Base-by-base conservation (phyloP, 1,140 invertebrate genomes). In the Callitettix versicolor region DNA sequence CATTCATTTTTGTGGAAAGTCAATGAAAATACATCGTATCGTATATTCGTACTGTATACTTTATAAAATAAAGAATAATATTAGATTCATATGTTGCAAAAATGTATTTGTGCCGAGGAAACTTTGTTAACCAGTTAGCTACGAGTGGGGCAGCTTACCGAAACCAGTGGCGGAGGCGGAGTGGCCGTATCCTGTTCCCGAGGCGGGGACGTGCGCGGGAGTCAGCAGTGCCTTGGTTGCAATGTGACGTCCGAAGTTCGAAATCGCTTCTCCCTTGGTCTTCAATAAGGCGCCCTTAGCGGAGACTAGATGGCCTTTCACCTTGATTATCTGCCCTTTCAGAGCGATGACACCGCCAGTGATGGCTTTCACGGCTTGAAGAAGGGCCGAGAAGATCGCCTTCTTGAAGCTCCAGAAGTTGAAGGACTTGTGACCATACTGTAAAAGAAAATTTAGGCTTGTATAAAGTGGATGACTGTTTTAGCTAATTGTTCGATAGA, bases 331-430 rank as follows among this genome's bases (percentile, higher is more conserved):
- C 65, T 89, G 85, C 3, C 88, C 88, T 64, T 88, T 89, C 17
- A 90, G 72, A 5, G 88, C 87, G 2, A 89, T 79, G 1, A 88
- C 82, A 22, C 86, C 85, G 15, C 88, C 88, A 41, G 86, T 85
- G 43, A 91, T 86, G 0, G 88, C 86, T 67, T 90, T 89, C 0
- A 88, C 79, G 9, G 88, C 85, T 77, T 89, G 84, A 60, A 89
- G 74, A 4, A 91, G 70, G 6, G 87, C 87, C 65, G 81, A 80
- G 9, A 90, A 67, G 51, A 90, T 83, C 0, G 85, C 85, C 66
- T 85, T 86, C 68, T 89, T 89, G 60, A 89, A 74, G 17, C 80
- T 77, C 81, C 81, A 87, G 34, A 82, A 76, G 67, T 84, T 80
- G 60, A 85, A 83, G 4, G 73, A 73, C 61, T 80, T 75, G 42